These are phyloP conservation scores for Phocoena phocoena DNA, from an alignment of 2,113 vertebrate genomes.

Conservation along the genomic window DNA sequence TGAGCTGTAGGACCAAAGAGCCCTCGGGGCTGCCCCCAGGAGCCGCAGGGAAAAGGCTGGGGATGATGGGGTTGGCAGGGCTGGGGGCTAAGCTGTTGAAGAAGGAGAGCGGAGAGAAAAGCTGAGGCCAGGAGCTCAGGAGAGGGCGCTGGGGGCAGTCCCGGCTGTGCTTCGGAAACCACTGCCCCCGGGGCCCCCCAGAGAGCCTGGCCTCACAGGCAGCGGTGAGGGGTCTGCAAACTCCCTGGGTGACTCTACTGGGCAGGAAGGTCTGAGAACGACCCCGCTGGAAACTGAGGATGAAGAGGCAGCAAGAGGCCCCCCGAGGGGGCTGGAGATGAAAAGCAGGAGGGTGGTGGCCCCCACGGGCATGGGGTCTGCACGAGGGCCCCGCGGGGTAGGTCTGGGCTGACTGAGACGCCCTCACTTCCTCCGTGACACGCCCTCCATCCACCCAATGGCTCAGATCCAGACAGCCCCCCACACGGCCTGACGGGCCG, in stretches of 20 bases:
- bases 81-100: background rate
- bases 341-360: background rate
- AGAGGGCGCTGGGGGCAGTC: rapidly evolving
- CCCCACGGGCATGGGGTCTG: rapidly evolving
- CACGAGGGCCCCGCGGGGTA: background rate
- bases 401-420: background rate
- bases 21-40: too few species aligned
- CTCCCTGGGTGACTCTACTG: background rate
- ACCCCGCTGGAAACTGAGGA: background rate
- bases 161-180: background rate
- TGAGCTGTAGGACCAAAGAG: background rate
- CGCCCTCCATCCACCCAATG: rapidly evolving
- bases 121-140: too few species aligned
- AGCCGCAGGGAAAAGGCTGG: rapidly evolving
- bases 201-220: background rate
- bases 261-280: background rate
- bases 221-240: background rate
- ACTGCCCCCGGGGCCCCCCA: too few species aligned
- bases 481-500: background rate
- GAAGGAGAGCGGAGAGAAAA: background rate
- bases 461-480: background rate
- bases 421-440: too few species aligned
- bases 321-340: background rate
- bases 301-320: background rate
- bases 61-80: rapidly evolving